Percentiles rank a stretch among this genome's conserved stretches.
These are phyloP conservation scores for Brachionus rotundiformis DNA, from an alignment of 1,140 invertebrate species.

Conservation along the genomic window DNA sequence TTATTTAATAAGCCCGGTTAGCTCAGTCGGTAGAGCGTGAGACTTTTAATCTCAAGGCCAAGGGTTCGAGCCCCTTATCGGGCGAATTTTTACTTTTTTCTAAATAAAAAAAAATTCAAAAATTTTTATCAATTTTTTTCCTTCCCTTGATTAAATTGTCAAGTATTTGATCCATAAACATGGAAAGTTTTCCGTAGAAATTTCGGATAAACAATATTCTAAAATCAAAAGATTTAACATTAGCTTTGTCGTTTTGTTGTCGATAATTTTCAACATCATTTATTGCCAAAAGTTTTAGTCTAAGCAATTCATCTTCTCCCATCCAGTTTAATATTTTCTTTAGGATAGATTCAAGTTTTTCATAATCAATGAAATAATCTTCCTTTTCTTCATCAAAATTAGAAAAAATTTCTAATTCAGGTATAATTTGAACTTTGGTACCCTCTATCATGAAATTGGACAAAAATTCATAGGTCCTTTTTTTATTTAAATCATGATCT, in stretches of 20 bases:
- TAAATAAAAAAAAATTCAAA: too few relatives aligned
- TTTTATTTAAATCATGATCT: neutral
- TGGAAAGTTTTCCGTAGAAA: neutral
- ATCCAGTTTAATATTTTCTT: neutral
- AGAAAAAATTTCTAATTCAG: neutral
- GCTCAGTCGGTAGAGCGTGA: conserved; percentile 12
- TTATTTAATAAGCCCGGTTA: neutral
- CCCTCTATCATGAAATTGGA: neutral
- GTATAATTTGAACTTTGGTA: neutral
- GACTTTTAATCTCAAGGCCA: conserved; percentile 17
- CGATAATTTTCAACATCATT: neutral
- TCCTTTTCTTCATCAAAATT: neutral
- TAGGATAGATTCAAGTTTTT: neutral
- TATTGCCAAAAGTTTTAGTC: neutral
- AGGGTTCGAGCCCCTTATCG: conserved; percentile 12
- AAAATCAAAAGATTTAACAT: neutral
- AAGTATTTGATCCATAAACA: neutral
- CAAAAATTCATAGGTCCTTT: neutral
- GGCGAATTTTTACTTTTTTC: neutral
- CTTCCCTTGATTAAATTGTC: neutral
- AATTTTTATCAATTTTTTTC: neutral
- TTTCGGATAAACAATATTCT: neutral
- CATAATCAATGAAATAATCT: neutral
- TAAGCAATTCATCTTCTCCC: neutral
- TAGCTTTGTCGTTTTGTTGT: neutral